These are phyloP conservation scores for Apolygus lucorum DNA, from an alignment of 1,140 invertebrate species.

Conservation along the genomic window DNA sequence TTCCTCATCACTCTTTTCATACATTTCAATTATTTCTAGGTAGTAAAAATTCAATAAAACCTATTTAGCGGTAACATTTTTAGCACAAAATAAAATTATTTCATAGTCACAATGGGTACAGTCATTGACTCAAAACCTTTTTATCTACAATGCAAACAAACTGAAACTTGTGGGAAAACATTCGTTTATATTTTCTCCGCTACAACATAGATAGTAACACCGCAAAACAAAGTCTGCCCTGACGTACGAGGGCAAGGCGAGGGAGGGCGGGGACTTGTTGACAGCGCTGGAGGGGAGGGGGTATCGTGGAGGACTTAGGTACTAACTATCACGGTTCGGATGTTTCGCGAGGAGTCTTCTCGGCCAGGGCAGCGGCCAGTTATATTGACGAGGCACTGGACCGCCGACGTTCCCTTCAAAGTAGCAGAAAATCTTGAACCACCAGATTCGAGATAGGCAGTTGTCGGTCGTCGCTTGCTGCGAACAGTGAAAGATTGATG, in stretches of 20 bases:
- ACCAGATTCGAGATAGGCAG: slow-evolving; percentile 69
- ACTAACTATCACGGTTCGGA: slow-evolving; percentile 52
- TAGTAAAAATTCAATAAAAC: slow-evolving; percentile 2
- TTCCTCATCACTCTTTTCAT: background rate
- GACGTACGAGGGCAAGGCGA: background rate
- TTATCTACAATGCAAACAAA: too few relatives aligned
- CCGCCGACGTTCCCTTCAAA: slow-evolving; percentile 77
- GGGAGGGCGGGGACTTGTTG: background rate
- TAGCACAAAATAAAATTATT: slow-evolving; percentile 13
- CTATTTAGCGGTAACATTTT: slow-evolving; percentile 16
- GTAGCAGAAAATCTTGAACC: slow-evolving; percentile 73
- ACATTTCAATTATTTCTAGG: slow-evolving; percentile 14
- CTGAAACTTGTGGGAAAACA: too few relatives aligned
- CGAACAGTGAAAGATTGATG: slow-evolving; percentile 38
- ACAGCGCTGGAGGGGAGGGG: too few relatives aligned
- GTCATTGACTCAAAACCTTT: background rate
- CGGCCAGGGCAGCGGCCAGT: slow-evolving; percentile 78
- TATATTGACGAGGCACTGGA: slow-evolving; percentile 67
- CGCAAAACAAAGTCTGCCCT: background rate
- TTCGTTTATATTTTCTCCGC: too few relatives aligned
- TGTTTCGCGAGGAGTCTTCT: slow-evolving; percentile 54
- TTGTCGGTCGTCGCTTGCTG: slow-evolving; percentile 55
- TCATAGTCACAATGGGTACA: background rate
- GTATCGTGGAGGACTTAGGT: slow-evolving; percentile 26
- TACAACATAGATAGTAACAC: too few relatives aligned